Conservation (phyloP, 2,797 vertebrate genomes). For the Oryzias dopingdopingensis region DNA sequence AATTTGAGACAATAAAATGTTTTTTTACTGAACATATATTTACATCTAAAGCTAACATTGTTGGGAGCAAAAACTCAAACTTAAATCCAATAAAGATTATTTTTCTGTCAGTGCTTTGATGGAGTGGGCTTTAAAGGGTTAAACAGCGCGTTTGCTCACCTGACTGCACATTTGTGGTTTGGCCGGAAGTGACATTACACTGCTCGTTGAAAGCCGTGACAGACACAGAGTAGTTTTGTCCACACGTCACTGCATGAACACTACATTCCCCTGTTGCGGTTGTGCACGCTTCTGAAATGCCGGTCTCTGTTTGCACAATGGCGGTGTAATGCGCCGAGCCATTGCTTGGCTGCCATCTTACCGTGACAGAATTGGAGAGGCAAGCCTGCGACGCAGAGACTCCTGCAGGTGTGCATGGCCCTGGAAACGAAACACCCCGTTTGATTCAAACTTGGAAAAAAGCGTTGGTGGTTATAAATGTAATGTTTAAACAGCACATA, state of each 20-base stretch:
- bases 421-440: slow-evolving; percentile 34
- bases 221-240: slow-evolving; percentile 66
- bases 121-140: too few relatives aligned
- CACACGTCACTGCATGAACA: slow-evolving; percentile 57
- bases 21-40: too few relatives aligned
- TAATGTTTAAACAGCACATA: slow-evolving; percentile 27
- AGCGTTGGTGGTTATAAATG: background rate
- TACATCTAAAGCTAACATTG: too few relatives aligned
- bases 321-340: slow-evolving; percentile 61
- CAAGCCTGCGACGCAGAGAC: slow-evolving; percentile 59
- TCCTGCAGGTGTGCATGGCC: slow-evolving; percentile 62
- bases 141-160: slow-evolving; percentile 43
- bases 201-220: slow-evolving; percentile 67
- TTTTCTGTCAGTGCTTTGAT: too few relatives aligned
- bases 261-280: slow-evolving; percentile 44
- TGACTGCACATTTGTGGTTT: slow-evolving; percentile 44
- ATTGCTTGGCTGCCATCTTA: slow-evolving; percentile 59
- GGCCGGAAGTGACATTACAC: slow-evolving; percentile 48
- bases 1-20: too few relatives aligned
- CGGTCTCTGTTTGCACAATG: slow-evolving; percentile 37
- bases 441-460: background rate
- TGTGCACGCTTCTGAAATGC: slow-evolving; percentile 47
- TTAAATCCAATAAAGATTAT: too few relatives aligned
- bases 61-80: too few relatives aligned
- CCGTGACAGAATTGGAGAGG: slow-evolving; percentile 37